A percentile compares a stretch with the other conserved stretches of the same genome.
These are phyloP conservation scores for Chionis minor DNA, from an alignment of 2,113 vertebrate genomes.

Conservation along the genomic window DNA sequence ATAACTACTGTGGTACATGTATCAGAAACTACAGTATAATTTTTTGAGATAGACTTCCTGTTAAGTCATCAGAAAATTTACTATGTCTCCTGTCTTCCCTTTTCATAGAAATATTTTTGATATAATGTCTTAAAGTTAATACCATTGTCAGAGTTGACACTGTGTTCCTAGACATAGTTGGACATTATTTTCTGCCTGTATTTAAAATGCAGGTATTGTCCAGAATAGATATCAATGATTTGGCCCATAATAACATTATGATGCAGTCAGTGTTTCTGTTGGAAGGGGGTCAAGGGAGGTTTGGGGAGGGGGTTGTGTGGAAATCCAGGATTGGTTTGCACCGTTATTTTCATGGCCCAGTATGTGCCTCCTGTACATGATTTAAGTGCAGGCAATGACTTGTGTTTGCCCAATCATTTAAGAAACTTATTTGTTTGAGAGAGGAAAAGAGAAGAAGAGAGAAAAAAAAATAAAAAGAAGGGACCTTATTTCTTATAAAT, in stretches of 20 bases:
- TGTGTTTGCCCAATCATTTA: background rate
- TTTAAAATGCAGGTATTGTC: background rate
- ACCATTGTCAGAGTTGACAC: background rate
- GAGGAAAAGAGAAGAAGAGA: background rate
- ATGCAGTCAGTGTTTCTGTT: background rate
- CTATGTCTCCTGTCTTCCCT: background rate
- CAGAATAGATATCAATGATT: background rate
- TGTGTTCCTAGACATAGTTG: background rate
- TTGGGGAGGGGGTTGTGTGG: fast-evolving
- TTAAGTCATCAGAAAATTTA: background rate
- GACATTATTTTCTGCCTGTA: background rate
- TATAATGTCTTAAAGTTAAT: background rate
- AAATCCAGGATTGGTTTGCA: background rate
- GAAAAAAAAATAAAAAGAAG: background rate
- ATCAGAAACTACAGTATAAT: background rate
- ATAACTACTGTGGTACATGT: background rate
- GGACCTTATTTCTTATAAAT: background rate
- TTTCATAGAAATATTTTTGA: background rate
- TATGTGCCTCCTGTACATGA: background rate
- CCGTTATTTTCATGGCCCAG: background rate
- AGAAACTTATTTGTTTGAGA: background rate
- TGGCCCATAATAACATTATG: too few species aligned
- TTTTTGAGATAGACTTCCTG: background rate
- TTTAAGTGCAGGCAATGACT: background rate
- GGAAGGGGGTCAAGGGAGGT: background rate